phyloP scores from a whole-genome alignment of 1,140 invertebrate species.

The Tetramorium alpestre region DNA sequence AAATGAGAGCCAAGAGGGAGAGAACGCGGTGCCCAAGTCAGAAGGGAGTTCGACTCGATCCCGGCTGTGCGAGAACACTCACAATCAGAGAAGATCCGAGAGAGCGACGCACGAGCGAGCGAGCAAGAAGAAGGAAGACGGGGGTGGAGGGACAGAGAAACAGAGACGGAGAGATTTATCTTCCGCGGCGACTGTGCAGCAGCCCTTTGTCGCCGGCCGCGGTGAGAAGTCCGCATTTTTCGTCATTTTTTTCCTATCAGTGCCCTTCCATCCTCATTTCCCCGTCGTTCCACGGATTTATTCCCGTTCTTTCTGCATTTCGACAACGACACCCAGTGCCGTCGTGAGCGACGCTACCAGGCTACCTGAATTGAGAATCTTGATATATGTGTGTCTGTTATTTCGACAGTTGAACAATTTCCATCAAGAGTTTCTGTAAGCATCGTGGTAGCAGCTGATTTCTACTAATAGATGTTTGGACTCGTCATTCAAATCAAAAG shows the following conservation, averaged over 20 bases:
- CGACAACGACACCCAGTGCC: not conserved
- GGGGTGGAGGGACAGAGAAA: constrained; percentile 60
- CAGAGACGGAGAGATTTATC: constrained; percentile 82
- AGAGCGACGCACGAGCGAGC: constrained; percentile 34
- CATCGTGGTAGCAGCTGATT: not conserved
- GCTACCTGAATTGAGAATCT: not conserved
- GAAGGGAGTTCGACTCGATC: constrained; percentile 62
- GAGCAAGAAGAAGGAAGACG: constrained; percentile 8
- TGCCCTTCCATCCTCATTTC: constrained; percentile 23
- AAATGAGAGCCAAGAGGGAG: constrained; percentile 80
- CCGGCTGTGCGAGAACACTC: constrained; percentile 32
- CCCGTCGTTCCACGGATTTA: constrained; percentile 68
- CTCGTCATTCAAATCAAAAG: not conserved
- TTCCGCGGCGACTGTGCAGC: constrained; percentile 71
- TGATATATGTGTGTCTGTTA: not conserved
- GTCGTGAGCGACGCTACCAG: not conserved
- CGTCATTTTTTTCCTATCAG: constrained; percentile 81
- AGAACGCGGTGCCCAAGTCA: constrained; percentile 53
- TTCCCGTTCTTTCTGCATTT: constrained; percentile 50
- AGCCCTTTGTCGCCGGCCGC: constrained; percentile 83
- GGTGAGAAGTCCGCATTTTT: constrained; percentile 86
- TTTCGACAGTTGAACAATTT: not conserved
- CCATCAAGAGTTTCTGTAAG: not conserved
- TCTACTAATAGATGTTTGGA: not conserved
- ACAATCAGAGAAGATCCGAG: constrained; percentile 44